Percentiles rank a stretch among this genome's conserved stretches.
Evolutionary conservation across 1,140 invertebrate genomes (phyloP).

Genomic region (Holotrichia oblita): DNA sequence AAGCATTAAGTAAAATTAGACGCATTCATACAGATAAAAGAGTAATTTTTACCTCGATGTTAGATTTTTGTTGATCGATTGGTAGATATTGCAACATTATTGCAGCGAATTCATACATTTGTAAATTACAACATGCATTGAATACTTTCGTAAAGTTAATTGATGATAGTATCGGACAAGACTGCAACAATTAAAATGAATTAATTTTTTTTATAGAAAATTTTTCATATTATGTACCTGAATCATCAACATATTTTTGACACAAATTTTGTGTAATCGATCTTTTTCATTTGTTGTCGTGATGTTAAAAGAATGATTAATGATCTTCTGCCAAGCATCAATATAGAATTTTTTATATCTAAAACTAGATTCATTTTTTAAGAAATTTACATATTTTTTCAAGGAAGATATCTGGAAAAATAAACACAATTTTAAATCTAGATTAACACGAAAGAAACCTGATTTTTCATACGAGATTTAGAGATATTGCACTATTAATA

Average conservation of each 20-base stretch:
- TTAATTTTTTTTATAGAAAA: too few relatives aligned
- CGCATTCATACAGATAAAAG: background rate
- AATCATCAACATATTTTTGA: constrained; percentile 42
- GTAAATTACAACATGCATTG: constrained; percentile 32
- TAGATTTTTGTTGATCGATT: constrained; percentile 21
- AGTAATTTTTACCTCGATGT: constrained; percentile 26
- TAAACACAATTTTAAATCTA: constrained; percentile 25
- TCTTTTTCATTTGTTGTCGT: background rate
- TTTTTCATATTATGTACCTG: too few relatives aligned
- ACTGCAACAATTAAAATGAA: too few relatives aligned
- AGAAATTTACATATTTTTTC: constrained; percentile 49
- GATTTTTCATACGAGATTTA: constrained; percentile 24
- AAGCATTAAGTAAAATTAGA: background rate
- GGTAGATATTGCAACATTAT: constrained; percentile 40
- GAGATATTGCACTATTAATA: constrained; percentile 46
- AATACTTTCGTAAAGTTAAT: constrained; percentile 38
- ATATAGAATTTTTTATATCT: constrained; percentile 47
- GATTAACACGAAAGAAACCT: background rate
- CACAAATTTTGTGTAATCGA: background rate
- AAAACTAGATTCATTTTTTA: constrained; percentile 45
- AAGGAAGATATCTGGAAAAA: constrained; percentile 49
- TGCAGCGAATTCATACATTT: constrained; percentile 40
- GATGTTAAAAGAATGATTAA: constrained; percentile 47
- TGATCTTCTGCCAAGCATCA: constrained; percentile 53
- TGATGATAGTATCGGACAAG: constrained; percentile 42